Evolutionary conservation across 92 coral and sea anemone genomes (phyloP), one percentile per base, ranked within the genome.

Genomic region (Actinostola sp.): DNA sequence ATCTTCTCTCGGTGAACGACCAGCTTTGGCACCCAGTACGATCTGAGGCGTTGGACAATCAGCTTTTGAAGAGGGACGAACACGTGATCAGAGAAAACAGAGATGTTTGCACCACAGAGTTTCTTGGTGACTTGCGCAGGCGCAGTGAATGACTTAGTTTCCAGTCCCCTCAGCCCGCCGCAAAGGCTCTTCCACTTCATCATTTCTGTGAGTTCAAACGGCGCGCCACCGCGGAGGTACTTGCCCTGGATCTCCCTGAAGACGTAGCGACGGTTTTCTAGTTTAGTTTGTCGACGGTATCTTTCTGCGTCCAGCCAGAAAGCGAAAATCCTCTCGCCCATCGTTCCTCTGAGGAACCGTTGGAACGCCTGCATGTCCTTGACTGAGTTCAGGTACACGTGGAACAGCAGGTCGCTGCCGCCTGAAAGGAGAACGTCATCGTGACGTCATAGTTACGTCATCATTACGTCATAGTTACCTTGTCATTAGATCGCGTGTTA

Each of bases 281-380:
- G 86, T 24, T 54, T 75, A 13, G 88, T 85, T 26, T 91, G 83
- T 54, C 90, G 78, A 35, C 92, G 93, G 61, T 78, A 93, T 42
- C 87, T 61, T 73, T 93, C 98, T 10, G 96, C 93, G 44, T 93
- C 98, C 61, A 86, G 51, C 98, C 98, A 93, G 63, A 87, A 93
- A 24, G 78, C 63, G 31, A 93, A 51, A 42, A 77, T 81, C 35
- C 71, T 52, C 63, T 89, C 96, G 8, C 96, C 96, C 83, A 87
- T 75, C 2, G 92, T 86, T 12, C 92, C 90, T 15, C 86, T 86
- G 19, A 92, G 78, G 69, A 82, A 93, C 44, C 61, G 52, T 12
- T 88, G 97, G 51, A 93, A 90, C 7, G 49, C 72, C 67, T 86
- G 90, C 92, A 93, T 90, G 71, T 72, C 86, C 13, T 81, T 82